Base-by-base conservation (phyloP, 2,797 vertebrate genomes). In the Rallus crepitans region DNA sequence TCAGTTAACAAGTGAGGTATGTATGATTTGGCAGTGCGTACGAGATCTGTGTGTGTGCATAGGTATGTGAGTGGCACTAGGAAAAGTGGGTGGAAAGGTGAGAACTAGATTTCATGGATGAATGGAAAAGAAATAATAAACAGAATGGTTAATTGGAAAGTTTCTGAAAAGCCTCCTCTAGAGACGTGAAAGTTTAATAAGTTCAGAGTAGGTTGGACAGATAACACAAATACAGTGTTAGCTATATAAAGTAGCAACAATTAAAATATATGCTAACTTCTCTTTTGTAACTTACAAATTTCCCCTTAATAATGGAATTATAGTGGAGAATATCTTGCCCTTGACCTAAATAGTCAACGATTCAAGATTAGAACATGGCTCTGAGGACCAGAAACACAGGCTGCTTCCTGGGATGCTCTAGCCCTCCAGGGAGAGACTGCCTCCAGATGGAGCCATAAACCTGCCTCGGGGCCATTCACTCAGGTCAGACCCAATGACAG, bases 111-210 rank as follows among this genome's bases (percentile, higher is more conserved):
- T 80, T 71, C 31, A 15, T 8, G 25, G 31, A 31, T 75, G 53
- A 93, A 56, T 20, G 12, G 71, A 90, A 80, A 90, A 84, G 66
- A 91, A 93, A 77, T 84, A 93, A 81, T 82, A 91, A 95, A 87
- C 66, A 91, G 66, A 84, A 93, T 60, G 28, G 37, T 31, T 84
- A 82, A 92, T 56, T 92, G 71, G 56, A 82, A 95, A 89, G 50
- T 61, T 92, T 94, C 95, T 84, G 73, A 90, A 55, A 30, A 80
- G 37, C 9, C 23, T 90, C 68, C 77, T 82, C 86, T 69, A 88
- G 86, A 90, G 77, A 93, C 0, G 0, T 39, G 55, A 55, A 77
- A 82, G 50, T 83, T 92, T 92, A 90, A 59, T 69, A 87, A 90
- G 63, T 90, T 88, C 69, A 88, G 90, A 93, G 39, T 77, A 89